Percentiles rank a stretch among this genome's conserved stretches.
phyloP scores from a whole-genome alignment of 2,888 invertebrate genomes.

The Hedya salicella region DNA sequence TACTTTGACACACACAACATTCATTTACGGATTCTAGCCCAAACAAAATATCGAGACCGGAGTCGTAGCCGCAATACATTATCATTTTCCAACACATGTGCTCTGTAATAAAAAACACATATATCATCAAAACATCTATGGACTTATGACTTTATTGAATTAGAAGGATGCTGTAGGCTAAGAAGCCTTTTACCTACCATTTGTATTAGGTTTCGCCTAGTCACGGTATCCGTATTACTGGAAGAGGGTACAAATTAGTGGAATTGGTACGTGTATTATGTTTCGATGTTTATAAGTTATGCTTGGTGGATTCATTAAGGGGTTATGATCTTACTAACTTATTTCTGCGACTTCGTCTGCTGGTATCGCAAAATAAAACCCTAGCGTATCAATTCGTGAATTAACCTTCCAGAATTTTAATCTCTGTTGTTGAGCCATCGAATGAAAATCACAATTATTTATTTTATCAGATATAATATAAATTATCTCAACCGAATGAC shows the following conservation, averaged over 20 bases:
- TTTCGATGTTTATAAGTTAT: slow-evolving; percentile 38
- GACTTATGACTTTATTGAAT: neutral
- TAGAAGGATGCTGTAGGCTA: neutral
- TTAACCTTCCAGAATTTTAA: no score
- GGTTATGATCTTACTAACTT: neutral
- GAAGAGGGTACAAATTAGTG: slow-evolving; percentile 42
- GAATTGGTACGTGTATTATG: slow-evolving; percentile 39
- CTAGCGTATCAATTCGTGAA: no score
- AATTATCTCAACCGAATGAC: no score
- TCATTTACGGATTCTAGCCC: neutral
- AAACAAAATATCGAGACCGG: neutral
- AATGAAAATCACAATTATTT: no score
- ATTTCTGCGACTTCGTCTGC: no score
- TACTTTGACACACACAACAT: neutral
- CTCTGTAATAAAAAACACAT: neutral
- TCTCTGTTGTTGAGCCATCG: no score
- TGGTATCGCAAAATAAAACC: no score
- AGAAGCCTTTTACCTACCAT: slow-evolving; percentile 37
- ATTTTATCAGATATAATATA: no score
- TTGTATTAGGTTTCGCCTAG: slow-evolving; percentile 40
- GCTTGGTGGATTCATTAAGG: slow-evolving; percentile 6
- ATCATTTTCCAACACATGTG: neutral
- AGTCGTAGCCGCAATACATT: neutral
- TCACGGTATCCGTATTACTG: slow-evolving; percentile 41
- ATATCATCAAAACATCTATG: neutral